Conservation (phyloP, 2,888 invertebrate genomes). For the Noctua janthina region DNA sequence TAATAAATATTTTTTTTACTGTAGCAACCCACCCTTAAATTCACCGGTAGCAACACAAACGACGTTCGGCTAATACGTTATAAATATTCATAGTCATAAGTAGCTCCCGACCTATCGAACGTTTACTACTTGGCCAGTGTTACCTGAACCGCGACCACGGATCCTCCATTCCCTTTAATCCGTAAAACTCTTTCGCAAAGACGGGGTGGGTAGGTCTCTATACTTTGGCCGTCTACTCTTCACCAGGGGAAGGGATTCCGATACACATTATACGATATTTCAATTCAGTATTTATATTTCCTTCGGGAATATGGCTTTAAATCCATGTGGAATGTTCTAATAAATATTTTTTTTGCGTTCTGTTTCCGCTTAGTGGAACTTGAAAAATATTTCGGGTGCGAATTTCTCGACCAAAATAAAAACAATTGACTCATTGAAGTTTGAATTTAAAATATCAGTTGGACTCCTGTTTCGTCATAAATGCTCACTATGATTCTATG, state of each 20-base stretch:
- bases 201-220: conserved; percentile 67
- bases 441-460: background rate
- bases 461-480: background rate
- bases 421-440: background rate
- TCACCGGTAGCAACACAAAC: conserved; percentile 79
- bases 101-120: conserved; percentile 86
- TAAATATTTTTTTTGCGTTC: conserved; percentile 61
- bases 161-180: conserved; percentile 48
- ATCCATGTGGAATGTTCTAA: conserved; percentile 75
- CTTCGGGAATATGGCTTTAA: conserved; percentile 78
- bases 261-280: conserved; percentile 88
- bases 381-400: background rate
- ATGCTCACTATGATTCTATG: background rate
- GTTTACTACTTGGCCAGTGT: conserved; percentile 78
- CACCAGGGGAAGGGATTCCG: conserved; percentile 81
- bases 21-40: conserved; percentile 75
- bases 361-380: conserved; percentile 31
- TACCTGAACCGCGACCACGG: conserved; percentile 66
- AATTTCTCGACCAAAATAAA: background rate
- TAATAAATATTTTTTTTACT: conserved; percentile 41
- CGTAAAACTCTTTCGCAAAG: conserved; percentile 19
- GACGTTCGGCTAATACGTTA: conserved; percentile 87
- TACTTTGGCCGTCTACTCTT: conserved; percentile 74
- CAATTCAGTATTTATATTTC: conserved; percentile 88
- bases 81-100: conserved; percentile 90